These are phyloP conservation scores for Lutraria lutraria DNA, from an alignment of 2,888 invertebrate species.

Conservation along the genomic window DNA sequence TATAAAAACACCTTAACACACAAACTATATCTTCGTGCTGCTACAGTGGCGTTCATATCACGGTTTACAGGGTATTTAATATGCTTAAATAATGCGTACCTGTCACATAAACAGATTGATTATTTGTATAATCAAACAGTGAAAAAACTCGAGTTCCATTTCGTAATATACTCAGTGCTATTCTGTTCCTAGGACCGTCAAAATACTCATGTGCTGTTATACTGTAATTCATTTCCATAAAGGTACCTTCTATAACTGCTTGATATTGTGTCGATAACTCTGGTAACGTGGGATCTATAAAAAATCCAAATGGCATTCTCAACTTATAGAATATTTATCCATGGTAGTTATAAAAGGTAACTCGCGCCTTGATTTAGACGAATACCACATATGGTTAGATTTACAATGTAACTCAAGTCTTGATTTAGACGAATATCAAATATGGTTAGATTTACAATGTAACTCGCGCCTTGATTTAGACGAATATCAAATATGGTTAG, in stretches of 20 bases:
- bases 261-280: conserved; percentile 64
- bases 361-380: too few relatives aligned
- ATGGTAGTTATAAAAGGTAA: neutral
- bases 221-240: conserved; percentile 62
- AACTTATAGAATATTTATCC: neutral
- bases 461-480: too few relatives aligned
- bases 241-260: conserved; percentile 68
- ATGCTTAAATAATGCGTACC: conserved; percentile 40
- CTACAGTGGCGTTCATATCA: neutral
- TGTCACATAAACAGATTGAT: conserved; percentile 64
- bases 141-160: conserved; percentile 44
- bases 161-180: conserved; percentile 49
- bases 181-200: conserved; percentile 63
- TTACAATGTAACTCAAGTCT: too few relatives aligned
- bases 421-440: too few relatives aligned
- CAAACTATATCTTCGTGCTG: neutral
- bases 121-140: conserved; percentile 65
- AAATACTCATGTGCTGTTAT: conserved; percentile 69
- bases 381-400: neutral
- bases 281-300: conserved; percentile 67
- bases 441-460: too few relatives aligned
- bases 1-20: neutral
- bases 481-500: too few relatives aligned
- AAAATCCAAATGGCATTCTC: neutral
- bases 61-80: neutral